Evolutionary conservation across 2,113 vertebrate species (phyloP).

Genomic region (Leucoraja erinaceus): DNA sequence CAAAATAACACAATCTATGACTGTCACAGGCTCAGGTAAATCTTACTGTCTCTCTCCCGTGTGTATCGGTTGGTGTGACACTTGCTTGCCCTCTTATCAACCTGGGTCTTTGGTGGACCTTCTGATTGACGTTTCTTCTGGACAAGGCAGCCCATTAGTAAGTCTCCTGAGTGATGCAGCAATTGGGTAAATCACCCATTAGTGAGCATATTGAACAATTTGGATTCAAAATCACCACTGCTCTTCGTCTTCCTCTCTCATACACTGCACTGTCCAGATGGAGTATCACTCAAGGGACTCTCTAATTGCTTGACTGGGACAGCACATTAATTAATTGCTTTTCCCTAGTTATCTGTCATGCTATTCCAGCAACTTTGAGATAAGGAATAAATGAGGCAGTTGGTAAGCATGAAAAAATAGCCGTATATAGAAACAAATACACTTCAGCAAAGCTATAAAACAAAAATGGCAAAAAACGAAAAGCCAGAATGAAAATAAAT

Average conservation of each 20-base stretch:
- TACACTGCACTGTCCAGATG: slow-evolving; percentile 26
- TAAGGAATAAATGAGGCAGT: not conserved
- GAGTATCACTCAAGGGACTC: slow-evolving; percentile 35
- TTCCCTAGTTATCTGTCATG: slow-evolving; percentile 20
- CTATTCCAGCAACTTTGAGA: slow-evolving; percentile 18
- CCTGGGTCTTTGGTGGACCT: not conserved
- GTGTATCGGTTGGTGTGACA: not conserved
- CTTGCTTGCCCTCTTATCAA: not conserved
- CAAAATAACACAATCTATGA: not conserved
- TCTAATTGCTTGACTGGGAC: slow-evolving; percentile 24
- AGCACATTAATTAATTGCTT: slow-evolving; percentile 32
- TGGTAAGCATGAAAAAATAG: not conserved
- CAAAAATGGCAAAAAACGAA: not conserved
- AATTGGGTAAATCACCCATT: slow-evolving; percentile 11
- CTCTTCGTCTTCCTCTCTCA: not conserved
- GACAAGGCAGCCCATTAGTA: not conserved
- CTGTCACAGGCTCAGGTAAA: not conserved
- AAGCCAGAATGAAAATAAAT: not conserved
- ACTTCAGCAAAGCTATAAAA: not conserved
- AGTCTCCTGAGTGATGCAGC: not conserved
- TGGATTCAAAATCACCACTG: not conserved
- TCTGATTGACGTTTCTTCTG: slow-evolving; percentile 4
- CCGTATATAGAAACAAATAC: not conserved
- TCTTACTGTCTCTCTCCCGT: not conserved
- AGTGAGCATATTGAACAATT: slow-evolving; percentile 21